These are phyloP conservation scores for Percopsis transmontana DNA, from an alignment of 2,113 vertebrate genomes.

Conservation along the genomic window DNA sequence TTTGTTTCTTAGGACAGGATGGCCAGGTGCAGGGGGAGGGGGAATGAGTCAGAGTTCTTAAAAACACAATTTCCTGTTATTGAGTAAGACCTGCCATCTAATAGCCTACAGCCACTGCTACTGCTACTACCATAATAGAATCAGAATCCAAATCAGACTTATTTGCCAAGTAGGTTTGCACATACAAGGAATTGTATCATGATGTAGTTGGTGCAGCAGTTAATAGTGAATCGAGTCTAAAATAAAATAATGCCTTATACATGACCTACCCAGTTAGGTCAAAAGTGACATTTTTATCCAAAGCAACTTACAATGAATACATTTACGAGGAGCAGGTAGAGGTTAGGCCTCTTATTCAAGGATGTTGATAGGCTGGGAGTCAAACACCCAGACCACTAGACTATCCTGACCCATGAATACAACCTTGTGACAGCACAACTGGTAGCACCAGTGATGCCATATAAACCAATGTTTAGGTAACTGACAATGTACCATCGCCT, in stretches of 20 bases:
- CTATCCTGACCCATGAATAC: background rate
- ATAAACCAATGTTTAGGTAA: constrained; percentile 2
- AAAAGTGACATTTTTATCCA: too few species aligned
- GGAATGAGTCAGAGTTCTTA: constrained; percentile 18
- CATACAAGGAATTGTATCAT: too few species aligned
- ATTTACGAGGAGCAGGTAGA: too few species aligned
- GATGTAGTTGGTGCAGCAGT: too few species aligned
- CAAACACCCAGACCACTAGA: too few species aligned
- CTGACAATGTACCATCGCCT: background rate
- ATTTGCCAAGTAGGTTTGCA: too few species aligned
- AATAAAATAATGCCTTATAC: background rate
- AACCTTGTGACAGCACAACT: background rate
- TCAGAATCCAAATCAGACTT: too few species aligned
- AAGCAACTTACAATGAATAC: too few species aligned
- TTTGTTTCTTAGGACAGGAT: background rate
- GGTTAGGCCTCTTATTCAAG: too few species aligned
- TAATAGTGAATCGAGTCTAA: background rate
- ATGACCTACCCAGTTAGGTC: too few species aligned
- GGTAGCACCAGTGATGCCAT: background rate
- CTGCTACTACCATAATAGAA: background rate
- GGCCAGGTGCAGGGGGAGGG: background rate
- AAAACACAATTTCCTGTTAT: background rate
- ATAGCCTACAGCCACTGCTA: background rate
- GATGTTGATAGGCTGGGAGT: too few species aligned
- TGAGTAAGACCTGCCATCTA: background rate